Conservation (phyloP, 2,888 invertebrate species). For the Drosophila suboccidentalis region DNA sequence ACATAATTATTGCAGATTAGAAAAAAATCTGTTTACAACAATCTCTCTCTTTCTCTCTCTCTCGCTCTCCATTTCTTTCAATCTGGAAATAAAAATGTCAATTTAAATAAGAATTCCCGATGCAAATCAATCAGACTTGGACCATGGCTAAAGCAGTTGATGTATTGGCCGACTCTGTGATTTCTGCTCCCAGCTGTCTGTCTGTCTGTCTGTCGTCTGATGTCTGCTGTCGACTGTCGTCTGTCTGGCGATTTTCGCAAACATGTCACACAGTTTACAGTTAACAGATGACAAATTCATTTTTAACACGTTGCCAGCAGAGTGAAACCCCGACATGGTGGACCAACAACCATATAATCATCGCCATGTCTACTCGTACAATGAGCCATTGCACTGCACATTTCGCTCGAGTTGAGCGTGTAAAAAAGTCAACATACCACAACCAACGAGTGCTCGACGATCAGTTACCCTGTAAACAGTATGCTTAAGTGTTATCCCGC, state of each 20-base stretch:
- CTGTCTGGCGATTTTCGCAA: conserved; percentile 68
- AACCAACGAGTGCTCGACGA: not conserved
- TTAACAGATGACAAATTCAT: conserved; percentile 83
- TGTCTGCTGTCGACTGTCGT: conserved; percentile 13
- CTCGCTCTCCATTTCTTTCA: not conserved
- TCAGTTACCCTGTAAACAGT: conserved; percentile 1
- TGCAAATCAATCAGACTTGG: conserved; percentile 85
- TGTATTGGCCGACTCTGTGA: conserved; percentile 76
- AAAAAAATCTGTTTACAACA: conserved; percentile 41
- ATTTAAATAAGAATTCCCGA: conserved; percentile 74
- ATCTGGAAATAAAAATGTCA: conserved; percentile 71
- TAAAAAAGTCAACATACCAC: conserved; percentile 5
- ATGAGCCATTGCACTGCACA: conserved; percentile 73
- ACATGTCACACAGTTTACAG: conserved; percentile 79
- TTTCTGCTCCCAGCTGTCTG: conserved; percentile 47
- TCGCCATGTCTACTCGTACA: conserved; percentile 66
- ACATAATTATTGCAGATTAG: conserved; percentile 79
- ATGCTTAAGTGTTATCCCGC: not conserved
- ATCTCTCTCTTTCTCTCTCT: not conserved
- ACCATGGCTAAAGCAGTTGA: conserved; percentile 64
- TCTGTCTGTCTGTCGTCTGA: conserved; percentile 9
- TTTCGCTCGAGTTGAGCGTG: conserved; percentile 31
- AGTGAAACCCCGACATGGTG: conserved; percentile 64
- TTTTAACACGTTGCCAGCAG: conserved; percentile 78
- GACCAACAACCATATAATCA: conserved; percentile 68